Conservation (phyloP, 1,140 invertebrate species). For the Mya arenaria region DNA sequence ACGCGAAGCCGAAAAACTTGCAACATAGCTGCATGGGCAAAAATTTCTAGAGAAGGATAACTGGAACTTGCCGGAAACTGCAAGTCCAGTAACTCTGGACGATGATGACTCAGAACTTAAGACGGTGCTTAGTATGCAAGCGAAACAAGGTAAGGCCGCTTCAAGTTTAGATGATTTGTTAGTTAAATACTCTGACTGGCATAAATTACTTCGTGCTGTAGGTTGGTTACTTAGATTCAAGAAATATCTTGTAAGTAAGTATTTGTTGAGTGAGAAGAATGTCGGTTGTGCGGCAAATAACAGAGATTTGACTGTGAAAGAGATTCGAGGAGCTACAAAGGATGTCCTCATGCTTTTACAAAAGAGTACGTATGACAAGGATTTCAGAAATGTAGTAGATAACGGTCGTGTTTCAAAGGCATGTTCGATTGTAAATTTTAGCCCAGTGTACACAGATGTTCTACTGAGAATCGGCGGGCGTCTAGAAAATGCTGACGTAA, state of each 20-base stretch:
- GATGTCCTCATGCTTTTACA: constrained; percentile 29
- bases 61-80: not conserved
- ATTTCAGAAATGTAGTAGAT: not conserved
- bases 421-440: constrained; percentile 30
- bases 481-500: constrained; percentile 15
- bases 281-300: not conserved
- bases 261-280: not conserved
- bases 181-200: constrained; percentile 9
- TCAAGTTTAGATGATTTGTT: constrained; percentile 3
- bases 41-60: not conserved
- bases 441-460: constrained; percentile 2
- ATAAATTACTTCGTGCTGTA: constrained; percentile 19
- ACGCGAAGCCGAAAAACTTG: not conserved
- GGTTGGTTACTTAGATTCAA: constrained; percentile 26
- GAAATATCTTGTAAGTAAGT: not conserved
- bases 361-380: not conserved
- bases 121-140: not conserved
- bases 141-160: not conserved
- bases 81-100: not conserved
- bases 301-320: not conserved
- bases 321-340: constrained; percentile 29
- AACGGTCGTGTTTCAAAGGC: not conserved
- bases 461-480: constrained; percentile 47
- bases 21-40: not conserved
- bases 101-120: constrained; percentile 18